These are phyloP conservation scores for Cyphomyrus plagiostoma DNA, from an alignment of 2,113 vertebrate genomes.

Conservation along the genomic window DNA sequence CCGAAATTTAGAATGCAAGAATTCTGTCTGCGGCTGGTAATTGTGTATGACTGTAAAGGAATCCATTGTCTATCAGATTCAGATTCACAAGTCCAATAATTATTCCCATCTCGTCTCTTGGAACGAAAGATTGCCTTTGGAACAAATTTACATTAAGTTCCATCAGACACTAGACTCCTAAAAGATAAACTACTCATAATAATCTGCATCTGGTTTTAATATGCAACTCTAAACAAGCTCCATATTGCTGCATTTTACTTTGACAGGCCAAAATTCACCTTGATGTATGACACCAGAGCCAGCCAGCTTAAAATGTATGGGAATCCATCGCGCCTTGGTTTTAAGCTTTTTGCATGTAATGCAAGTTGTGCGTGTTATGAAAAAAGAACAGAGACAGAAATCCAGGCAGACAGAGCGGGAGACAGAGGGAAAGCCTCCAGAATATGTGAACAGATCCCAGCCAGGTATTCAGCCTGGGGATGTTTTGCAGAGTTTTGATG, in stretches of 20 bases:
- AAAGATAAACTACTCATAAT: neutral
- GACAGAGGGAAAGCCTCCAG: neutral
- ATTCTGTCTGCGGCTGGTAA: constrained; percentile 57
- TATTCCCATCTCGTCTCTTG: neutral
- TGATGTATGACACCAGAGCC: neutral
- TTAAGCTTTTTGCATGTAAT: neutral
- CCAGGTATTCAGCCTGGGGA: constrained; percentile 32
- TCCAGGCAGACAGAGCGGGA: neutral
- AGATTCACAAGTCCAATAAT: constrained; percentile 49
- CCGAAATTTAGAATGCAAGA: constrained; percentile 38
- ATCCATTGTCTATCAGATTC: constrained; percentile 52
- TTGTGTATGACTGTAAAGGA: constrained; percentile 48
- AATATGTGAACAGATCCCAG: constrained; percentile 32
- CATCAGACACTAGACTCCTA: constrained; percentile 10
- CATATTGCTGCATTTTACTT: neutral
- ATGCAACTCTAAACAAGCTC: neutral
- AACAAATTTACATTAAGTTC: neutral
- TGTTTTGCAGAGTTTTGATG: constrained; percentile 28
- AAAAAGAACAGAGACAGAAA: neutral
- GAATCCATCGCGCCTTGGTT: neutral
- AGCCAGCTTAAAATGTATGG: neutral
- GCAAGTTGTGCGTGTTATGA: neutral
- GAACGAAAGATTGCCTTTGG: neutral
- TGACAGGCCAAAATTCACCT: neutral
- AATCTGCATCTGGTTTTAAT: neutral